These are phyloP conservation scores for Spizella passerina DNA, from an alignment of 2,797 vertebrate species.

Conservation along the genomic window DNA sequence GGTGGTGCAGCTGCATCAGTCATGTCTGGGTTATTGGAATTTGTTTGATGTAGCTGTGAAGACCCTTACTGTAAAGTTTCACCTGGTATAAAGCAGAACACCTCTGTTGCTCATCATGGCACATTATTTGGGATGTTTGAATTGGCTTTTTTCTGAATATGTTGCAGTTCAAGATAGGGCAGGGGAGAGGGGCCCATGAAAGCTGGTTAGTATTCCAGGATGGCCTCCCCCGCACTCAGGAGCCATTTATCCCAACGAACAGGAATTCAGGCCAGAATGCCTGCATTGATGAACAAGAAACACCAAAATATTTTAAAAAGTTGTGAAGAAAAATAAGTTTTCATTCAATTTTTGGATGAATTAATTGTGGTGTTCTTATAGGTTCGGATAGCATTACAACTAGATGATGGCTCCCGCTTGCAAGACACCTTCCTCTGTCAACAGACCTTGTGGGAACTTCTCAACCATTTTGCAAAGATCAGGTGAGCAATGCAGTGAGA, in stretches of 20 bases:
- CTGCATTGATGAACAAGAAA: neutral
- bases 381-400: conserved; percentile 90
- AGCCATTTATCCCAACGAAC: fast-evolving
- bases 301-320: neutral
- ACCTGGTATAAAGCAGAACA: neutral
- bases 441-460: conserved; percentile 91
- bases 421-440: conserved; percentile 86
- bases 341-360: neutral
- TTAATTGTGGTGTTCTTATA: conserved; percentile 9
- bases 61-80: neutral
- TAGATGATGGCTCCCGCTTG: conserved; percentile 88
- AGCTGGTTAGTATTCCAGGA: neutral
- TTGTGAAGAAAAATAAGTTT: neutral
- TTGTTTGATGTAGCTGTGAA: neutral
- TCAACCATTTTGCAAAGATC: conserved; percentile 86
- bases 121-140: neutral
- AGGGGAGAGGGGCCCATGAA: neutral
- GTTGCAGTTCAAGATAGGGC: neutral
- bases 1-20: neutral
- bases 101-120: fast-evolving
- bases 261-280: neutral
- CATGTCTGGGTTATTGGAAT: neutral
- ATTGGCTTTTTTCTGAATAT: neutral
- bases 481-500: conserved; percentile 77
- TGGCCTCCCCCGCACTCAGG: neutral